Conservation (phyloP, 2,113 vertebrate genomes). For the Elephas maximus region DNA sequence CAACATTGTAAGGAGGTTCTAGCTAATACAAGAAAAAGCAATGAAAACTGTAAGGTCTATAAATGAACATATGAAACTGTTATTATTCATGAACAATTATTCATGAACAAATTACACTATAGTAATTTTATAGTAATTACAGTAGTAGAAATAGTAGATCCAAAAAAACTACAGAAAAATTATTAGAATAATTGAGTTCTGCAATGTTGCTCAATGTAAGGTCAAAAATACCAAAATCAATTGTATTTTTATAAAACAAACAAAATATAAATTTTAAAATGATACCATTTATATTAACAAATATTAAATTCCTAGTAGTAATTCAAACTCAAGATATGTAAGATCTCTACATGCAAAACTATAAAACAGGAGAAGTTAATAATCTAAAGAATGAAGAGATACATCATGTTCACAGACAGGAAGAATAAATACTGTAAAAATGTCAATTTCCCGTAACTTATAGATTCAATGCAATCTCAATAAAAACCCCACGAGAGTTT, state of each 20-base stretch:
- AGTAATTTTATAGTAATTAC: too few species aligned
- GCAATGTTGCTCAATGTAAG: background rate
- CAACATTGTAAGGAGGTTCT: background rate
- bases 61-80: background rate
- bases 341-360: background rate
- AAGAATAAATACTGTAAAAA: conserved; percentile 24
- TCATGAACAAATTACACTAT: too few species aligned
- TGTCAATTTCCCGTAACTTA: background rate
- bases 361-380: background rate
- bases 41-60: background rate
- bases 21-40: conserved; percentile 17
- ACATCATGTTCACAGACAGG: background rate
- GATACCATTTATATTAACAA: background rate
- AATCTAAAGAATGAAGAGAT: background rate
- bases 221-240: conserved; percentile 49
- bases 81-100: background rate
- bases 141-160: background rate
- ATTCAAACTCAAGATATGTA: conserved; percentile 9
- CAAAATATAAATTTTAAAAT: background rate
- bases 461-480: background rate
- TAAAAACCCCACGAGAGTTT: conserved; percentile 36
- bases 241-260: background rate
- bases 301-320: conserved; percentile 4
- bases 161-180: conserved; percentile 36
- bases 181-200: conserved; percentile 15